These are phyloP conservation scores for Lathamus discolor DNA, from an alignment of 2,113 vertebrate species.

Conservation along the genomic window DNA sequence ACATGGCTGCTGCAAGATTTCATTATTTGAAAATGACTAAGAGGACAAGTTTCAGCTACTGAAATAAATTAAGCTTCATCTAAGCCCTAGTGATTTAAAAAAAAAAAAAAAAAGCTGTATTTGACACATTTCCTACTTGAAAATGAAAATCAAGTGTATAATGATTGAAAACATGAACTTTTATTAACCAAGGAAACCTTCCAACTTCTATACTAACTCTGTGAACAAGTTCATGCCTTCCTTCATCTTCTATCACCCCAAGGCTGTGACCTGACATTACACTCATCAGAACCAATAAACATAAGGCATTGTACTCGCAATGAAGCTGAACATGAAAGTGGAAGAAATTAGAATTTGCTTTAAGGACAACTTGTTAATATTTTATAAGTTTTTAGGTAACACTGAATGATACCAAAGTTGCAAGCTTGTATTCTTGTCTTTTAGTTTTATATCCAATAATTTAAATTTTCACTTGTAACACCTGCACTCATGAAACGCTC, in stretches of 20 bases:
- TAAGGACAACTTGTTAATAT: background rate
- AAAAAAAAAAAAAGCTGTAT: background rate
- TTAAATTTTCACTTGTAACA: background rate
- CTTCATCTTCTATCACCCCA: background rate
- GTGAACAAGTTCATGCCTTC: background rate
- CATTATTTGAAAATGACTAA: background rate
- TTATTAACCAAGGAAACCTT: background rate
- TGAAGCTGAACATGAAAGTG: background rate
- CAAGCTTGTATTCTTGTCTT: background rate
- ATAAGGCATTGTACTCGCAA: background rate
- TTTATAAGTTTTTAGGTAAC: background rate
- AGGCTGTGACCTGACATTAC: background rate
- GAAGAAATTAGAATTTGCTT: background rate
- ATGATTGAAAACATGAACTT: background rate
- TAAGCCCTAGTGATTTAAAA: background rate
- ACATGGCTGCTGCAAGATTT: background rate
- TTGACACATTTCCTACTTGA: background rate
- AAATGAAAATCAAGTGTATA: background rate
- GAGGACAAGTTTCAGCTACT: background rate
- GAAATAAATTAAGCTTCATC: conserved; percentile 17
- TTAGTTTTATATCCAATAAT: background rate
- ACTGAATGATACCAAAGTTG: background rate
- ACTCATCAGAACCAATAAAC: background rate
- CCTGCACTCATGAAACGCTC: background rate
- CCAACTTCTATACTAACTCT: background rate